A percentile compares a stretch with the other conserved stretches of the same genome.
Evolutionary conservation across 1,140 invertebrate species (phyloP).

Genomic region (Ceratina australensis): DNA sequence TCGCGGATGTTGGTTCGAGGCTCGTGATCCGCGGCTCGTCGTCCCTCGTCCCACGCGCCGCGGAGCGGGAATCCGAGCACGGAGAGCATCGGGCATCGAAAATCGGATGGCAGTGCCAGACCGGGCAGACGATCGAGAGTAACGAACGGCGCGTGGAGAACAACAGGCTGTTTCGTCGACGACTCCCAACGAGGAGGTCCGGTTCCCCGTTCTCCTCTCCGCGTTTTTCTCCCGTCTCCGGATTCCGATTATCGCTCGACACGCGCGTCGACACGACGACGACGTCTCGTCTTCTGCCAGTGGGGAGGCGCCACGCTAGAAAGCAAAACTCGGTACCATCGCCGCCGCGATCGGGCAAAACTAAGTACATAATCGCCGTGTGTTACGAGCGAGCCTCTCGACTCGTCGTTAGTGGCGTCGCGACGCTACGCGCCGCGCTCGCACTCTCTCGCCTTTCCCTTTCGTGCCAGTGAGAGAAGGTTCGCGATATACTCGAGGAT

Average conservation of each 20-base stretch:
- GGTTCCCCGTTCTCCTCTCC: constrained; percentile 21
- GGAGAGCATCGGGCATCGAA: background rate
- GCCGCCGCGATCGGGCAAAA: background rate
- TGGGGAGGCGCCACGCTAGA: constrained; percentile 46
- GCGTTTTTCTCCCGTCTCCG: constrained; percentile 13
- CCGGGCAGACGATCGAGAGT: background rate
- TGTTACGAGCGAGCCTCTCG: too few species aligned
- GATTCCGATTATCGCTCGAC: constrained; percentile 33
- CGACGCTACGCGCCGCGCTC: constrained; percentile 23
- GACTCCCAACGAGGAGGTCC: background rate
- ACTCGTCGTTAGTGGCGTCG: constrained; percentile 11
- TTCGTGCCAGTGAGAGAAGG: background rate
- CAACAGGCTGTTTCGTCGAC: too few species aligned
- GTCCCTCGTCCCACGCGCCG: background rate
- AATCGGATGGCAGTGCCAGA: background rate
- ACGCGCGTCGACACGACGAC: constrained; percentile 14
- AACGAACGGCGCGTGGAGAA: background rate
- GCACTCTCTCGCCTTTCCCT: background rate
- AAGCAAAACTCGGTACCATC: constrained; percentile 30
- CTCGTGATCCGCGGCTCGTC: constrained; percentile 21
- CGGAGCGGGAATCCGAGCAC: background rate
- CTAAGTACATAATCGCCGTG: too few species aligned
- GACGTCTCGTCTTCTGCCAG: constrained; percentile 21
- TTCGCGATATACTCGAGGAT: constrained; percentile 46
- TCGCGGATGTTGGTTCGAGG: constrained; percentile 23